Conservation (phyloP, 2,113 vertebrate species). For the Delphinus delphis region DNA sequence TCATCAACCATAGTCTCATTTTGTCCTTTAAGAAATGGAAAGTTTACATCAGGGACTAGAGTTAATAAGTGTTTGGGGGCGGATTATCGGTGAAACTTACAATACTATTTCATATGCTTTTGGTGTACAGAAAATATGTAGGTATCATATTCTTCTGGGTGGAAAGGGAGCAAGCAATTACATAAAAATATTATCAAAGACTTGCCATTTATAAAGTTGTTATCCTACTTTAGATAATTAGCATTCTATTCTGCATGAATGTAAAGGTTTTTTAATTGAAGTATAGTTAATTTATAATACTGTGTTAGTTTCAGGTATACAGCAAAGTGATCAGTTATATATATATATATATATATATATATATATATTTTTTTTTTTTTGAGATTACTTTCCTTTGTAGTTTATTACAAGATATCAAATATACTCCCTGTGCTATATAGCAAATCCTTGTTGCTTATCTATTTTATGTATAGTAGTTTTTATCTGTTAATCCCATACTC, state of each 20-base stretch:
- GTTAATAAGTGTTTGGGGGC: not conserved
- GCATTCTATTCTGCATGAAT: not conserved
- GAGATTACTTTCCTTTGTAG: not conserved
- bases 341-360: no score
- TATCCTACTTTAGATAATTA: not conserved
- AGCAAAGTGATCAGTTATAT: not conserved
- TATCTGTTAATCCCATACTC: not conserved
- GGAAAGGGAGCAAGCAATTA: not conserved
- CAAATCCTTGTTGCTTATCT: not conserved
- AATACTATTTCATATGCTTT: not conserved
- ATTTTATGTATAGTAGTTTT: not conserved
- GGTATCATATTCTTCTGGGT: not conserved
- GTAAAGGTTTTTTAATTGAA: not conserved
- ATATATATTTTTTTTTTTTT: not conserved
- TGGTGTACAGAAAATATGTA: not conserved
- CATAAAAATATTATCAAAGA: not conserved
- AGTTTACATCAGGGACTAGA: not conserved
- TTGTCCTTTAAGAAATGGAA: not conserved
- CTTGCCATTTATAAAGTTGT: not conserved
- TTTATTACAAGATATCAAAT: not conserved
- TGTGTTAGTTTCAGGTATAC: not conserved
- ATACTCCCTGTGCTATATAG: not conserved
- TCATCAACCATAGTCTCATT: not conserved
- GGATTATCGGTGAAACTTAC: not conserved
- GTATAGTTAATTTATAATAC: not conserved